Evolutionary conservation across 2,888 invertebrate genomes (phyloP).

Genomic region (Cataglyphis albicans): DNA sequence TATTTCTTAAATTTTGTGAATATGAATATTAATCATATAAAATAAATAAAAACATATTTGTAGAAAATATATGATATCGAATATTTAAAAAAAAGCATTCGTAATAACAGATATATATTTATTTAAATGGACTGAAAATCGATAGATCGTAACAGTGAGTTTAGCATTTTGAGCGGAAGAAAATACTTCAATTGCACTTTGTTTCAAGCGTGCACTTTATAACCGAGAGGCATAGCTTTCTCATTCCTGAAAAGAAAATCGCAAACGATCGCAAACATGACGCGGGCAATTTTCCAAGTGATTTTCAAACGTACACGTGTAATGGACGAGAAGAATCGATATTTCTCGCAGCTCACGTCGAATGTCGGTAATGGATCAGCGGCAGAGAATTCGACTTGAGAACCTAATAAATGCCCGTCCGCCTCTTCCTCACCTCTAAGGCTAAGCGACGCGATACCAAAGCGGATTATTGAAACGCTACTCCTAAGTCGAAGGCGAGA

Average conservation of each 20-base stretch:
- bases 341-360: conserved; percentile 32
- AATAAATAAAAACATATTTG: neutral
- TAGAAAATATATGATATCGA: conserved; percentile 1
- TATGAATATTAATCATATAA: neutral
- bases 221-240: neutral
- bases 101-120: conserved; percentile 5
- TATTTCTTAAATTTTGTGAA: neutral
- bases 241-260: conserved; percentile 16
- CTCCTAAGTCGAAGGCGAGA: conserved; percentile 54
- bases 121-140: neutral
- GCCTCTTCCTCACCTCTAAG: conserved; percentile 39
- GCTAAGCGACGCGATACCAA: conserved; percentile 63
- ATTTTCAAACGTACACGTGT: conserved; percentile 38
- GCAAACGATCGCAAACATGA: neutral
- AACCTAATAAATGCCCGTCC: conserved; percentile 37
- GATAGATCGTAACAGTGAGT: neutral
- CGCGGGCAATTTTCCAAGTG: conserved; percentile 38
- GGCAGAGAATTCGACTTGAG: conserved; percentile 44
- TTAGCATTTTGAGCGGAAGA: neutral
- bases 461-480: conserved; percentile 73
- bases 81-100: neutral
- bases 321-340: conserved; percentile 31
- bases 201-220: conserved; percentile 20
- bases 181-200: neutral
- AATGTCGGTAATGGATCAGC: conserved; percentile 49